These are phyloP conservation scores for Drosophila monieri DNA, from an alignment of 2,888 invertebrate genomes.

Conservation along the genomic window DNA sequence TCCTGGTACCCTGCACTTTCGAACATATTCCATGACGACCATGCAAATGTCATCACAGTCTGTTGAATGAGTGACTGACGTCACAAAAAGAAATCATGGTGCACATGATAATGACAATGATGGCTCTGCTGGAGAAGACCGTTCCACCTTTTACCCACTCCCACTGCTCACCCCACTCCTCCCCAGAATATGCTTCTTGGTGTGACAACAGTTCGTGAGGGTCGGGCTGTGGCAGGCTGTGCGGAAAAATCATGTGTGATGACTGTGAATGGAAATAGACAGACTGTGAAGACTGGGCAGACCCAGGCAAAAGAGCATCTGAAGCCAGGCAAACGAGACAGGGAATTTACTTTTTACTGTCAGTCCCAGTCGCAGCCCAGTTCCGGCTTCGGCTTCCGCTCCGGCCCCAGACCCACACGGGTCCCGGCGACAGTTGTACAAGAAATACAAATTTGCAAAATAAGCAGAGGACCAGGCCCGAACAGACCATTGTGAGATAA, in stretches of 20 bases:
- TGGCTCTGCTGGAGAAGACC: conserved; percentile 51
- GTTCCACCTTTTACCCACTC: not conserved
- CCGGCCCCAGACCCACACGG: conserved; percentile 1
- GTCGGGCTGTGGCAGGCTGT: conserved; percentile 46
- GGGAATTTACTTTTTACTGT: conserved; percentile 68
- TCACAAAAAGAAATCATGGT: conserved; percentile 64
- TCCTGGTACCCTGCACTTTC: conserved; percentile 5
- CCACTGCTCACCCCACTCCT: not conserved
- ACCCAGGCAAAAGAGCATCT: conserved; percentile 8
- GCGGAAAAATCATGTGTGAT: conserved; percentile 29
- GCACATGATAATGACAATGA: conserved; percentile 76
- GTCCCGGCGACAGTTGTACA: conserved; percentile 72
- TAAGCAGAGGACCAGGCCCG: conserved; percentile 55
- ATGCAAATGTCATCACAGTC: conserved; percentile 55
- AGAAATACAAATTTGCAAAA: conserved; percentile 79
- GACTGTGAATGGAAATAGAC: conserved; percentile 49
- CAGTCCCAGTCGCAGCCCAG: conserved; percentile 35
- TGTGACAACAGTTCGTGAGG: conserved; percentile 65
- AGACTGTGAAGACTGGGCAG: conserved; percentile 16
- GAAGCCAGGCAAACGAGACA: conserved; percentile 49
- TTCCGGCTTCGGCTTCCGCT: not conserved
- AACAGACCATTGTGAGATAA: conserved; percentile 60
- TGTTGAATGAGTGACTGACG: conserved; percentile 42
- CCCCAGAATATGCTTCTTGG: conserved; percentile 9
- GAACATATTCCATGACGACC: conserved; percentile 11